Conservation (phyloP, 2,113 vertebrate genomes). For the Anolis carolinensis region DNA sequence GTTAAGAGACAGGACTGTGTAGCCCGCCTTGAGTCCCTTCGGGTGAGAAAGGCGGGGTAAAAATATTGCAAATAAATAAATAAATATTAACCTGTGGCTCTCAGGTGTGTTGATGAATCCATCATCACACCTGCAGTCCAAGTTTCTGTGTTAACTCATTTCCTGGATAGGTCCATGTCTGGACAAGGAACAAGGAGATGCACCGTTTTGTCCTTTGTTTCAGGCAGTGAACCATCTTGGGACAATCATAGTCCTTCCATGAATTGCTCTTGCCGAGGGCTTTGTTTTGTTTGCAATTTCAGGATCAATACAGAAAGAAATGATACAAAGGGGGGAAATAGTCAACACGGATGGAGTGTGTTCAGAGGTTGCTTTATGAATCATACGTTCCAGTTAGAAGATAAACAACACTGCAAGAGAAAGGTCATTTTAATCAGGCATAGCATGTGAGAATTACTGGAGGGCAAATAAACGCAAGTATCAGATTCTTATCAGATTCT, state of each 20-base stretch:
- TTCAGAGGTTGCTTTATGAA: constrained; percentile 27
- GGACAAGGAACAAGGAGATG: too few relatives aligned
- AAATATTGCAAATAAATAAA: too few relatives aligned
- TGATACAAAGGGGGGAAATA: not conserved
- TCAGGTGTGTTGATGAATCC: too few relatives aligned
- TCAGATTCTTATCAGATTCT: constrained; percentile 47
- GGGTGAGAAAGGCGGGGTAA: too few relatives aligned
- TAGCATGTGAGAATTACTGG: constrained; percentile 58
- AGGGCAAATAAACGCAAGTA: constrained; percentile 53
- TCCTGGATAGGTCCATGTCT: too few relatives aligned
- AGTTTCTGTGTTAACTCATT: too few relatives aligned
- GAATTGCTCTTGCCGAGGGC: not conserved
- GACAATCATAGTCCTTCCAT: not conserved
- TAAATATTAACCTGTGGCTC: too few relatives aligned
- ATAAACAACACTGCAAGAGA: constrained; percentile 35
- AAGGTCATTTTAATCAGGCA: not conserved
- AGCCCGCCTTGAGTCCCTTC: too few relatives aligned
- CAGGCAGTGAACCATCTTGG: too few relatives aligned
- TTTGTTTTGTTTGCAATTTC: not conserved
- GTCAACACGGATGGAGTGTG: constrained; percentile 13
- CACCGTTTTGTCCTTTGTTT: too few relatives aligned
- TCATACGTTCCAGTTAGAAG: constrained; percentile 28
- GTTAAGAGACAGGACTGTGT: too few relatives aligned
- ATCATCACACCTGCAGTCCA: too few relatives aligned
- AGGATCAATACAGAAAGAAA: not conserved